These are phyloP conservation scores for Euphonia xanthogaster DNA, from an alignment of 2,797 vertebrate species.

Conservation along the genomic window DNA sequence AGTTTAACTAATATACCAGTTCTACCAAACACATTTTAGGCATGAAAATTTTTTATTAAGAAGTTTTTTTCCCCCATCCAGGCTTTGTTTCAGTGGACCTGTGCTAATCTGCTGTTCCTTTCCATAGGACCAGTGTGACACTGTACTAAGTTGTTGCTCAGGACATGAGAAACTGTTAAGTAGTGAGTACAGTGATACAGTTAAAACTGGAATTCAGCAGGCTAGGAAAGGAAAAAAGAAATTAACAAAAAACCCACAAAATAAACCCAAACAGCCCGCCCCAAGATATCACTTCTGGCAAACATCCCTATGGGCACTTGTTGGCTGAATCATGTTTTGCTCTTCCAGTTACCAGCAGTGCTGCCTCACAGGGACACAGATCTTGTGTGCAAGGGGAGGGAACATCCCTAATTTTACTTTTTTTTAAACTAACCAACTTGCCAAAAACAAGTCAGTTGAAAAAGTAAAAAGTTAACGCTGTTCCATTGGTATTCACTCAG, in stretches of 20 bases:
- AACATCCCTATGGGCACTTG: not conserved
- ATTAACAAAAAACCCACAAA: not conserved
- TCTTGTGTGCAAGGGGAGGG: not conserved
- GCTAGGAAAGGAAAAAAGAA: not conserved
- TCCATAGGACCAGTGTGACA: not conserved
- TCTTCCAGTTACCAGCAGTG: not conserved
- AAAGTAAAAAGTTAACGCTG: accelerated
- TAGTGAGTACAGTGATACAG: not conserved
- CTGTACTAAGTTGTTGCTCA: not conserved
- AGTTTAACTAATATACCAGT: not conserved
- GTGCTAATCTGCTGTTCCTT: accelerated
- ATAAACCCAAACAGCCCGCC: not conserved
- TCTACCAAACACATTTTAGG: not conserved
- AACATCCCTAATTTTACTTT: not conserved
- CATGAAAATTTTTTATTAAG: not conserved
- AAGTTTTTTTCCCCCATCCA: not conserved
- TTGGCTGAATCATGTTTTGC: not conserved
- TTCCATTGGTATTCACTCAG: not conserved
- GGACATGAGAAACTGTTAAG: not conserved
- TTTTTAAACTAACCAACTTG: not conserved
- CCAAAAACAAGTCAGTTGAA: not conserved
- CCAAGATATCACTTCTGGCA: not conserved
- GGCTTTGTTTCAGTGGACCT: not conserved
- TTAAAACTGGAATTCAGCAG: not conserved
- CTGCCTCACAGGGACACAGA: not conserved